phyloP scores from a whole-genome alignment of 2,888 invertebrate genomes.

The Acrobasis suavella region DNA sequence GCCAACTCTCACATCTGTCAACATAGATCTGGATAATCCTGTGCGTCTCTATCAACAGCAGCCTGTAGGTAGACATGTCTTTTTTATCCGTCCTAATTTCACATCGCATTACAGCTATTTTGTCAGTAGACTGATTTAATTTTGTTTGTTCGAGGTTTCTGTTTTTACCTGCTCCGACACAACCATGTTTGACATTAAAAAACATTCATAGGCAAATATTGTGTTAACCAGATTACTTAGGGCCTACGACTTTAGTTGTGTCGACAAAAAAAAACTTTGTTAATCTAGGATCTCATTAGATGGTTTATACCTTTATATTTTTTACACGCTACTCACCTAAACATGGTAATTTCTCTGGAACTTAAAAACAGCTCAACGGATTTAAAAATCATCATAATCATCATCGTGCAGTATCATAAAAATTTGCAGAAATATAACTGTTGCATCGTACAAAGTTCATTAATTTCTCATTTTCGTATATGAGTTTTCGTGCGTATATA shows the following conservation, averaged over 20 bases:
- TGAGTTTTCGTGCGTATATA: too few species aligned
- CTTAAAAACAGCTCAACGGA: too few species aligned
- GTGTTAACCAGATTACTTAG: neutral
- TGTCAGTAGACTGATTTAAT: slow-evolving; percentile 11
- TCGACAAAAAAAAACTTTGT: slow-evolving; percentile 1
- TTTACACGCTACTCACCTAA: too few species aligned
- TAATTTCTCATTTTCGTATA: too few species aligned
- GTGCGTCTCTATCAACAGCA: neutral
- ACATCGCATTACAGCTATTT: slow-evolving; percentile 19
- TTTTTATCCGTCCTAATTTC: slow-evolving; percentile 19
- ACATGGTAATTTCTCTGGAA: too few species aligned
- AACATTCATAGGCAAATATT: slow-evolving; percentile 3
- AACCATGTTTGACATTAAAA: neutral
- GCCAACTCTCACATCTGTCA: neutral
- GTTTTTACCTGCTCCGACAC: slow-evolving; percentile 18
- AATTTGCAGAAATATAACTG: too few species aligned
- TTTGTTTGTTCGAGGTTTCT: slow-evolving; percentile 9
- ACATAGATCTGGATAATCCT: too few species aligned
- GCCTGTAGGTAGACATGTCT: neutral
- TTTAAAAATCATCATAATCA: too few species aligned
- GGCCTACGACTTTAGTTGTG: neutral
- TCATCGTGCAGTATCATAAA: too few species aligned
- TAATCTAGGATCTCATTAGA: neutral
- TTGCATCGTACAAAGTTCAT: too few species aligned
- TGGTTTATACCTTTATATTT: neutral